Evolutionary conservation across 2,113 vertebrate genomes (phyloP).

Genomic region (Crocuta crocuta): DNA sequence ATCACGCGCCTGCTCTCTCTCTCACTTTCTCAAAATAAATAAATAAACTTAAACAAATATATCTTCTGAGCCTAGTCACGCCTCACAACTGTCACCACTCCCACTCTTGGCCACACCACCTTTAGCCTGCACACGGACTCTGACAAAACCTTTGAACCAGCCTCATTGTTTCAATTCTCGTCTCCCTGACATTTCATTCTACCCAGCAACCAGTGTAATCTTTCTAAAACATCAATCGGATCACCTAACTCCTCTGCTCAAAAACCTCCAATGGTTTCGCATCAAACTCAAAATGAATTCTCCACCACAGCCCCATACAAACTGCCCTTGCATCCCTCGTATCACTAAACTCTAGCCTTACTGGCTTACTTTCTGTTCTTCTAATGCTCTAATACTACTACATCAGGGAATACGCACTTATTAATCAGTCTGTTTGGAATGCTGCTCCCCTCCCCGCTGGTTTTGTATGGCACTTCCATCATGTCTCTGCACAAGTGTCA

Average conservation of each 20-base stretch:
- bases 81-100: neutral
- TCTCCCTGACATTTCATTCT: slow-evolving; percentile 14
- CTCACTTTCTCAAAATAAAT: too few species aligned
- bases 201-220: neutral
- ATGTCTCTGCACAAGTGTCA: neutral
- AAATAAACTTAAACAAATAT: neutral
- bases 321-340: neutral
- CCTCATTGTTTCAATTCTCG: neutral
- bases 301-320: neutral
- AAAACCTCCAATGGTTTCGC: neutral
- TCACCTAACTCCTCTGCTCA: neutral
- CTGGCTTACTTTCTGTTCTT: neutral
- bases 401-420: neutral
- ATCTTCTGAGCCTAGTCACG: neutral
- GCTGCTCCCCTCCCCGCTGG: fast-evolving
- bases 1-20: too few species aligned
- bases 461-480: neutral
- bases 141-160: neutral
- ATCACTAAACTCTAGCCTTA: neutral
- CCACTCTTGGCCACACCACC: neutral
- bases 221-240: neutral
- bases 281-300: neutral
- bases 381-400: neutral
- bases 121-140: neutral
- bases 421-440: neutral